phyloP scores from a whole-genome alignment of 2,888 invertebrate species.

The Protophormia terraenovae region DNA sequence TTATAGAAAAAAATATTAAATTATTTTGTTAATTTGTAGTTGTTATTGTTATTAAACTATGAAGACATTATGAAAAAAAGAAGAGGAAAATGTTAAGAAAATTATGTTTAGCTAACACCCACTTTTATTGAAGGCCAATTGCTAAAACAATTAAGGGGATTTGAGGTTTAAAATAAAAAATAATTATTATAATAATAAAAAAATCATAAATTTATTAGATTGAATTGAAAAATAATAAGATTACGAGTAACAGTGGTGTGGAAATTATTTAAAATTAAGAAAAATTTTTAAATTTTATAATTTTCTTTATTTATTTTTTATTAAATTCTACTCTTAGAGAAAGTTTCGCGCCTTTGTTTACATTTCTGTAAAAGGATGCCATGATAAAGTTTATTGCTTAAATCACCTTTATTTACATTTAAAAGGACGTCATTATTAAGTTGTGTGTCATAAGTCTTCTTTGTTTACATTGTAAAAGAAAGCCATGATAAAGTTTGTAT shows the following conservation, averaged over 20 bases:
- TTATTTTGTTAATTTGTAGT: constrained; percentile 4
- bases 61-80: constrained; percentile 10
- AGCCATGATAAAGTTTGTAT: neutral
- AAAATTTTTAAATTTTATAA: too few relatives aligned
- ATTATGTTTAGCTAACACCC: constrained; percentile 60
- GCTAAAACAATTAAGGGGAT: neutral
- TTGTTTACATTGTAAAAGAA: neutral
- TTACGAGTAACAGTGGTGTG: neutral
- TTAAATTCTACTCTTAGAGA: too few relatives aligned
- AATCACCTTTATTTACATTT: too few relatives aligned
- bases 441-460: neutral
- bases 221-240: neutral
- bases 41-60: neutral
- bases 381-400: neutral
- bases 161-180: neutral
- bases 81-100: neutral
- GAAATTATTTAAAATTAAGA: too few relatives aligned
- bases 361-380: neutral
- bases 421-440: neutral
- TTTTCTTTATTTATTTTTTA: too few relatives aligned
- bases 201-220: neutral
- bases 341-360: too few relatives aligned
- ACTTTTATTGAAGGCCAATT: constrained; percentile 58
- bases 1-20: constrained; percentile 10
- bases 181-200: neutral